A percentile compares a stretch with the other conserved stretches of the same genome.
phyloP scores from a whole-genome alignment of 2,888 invertebrate genomes.

The Mesorhabditis spiculigera region DNA sequence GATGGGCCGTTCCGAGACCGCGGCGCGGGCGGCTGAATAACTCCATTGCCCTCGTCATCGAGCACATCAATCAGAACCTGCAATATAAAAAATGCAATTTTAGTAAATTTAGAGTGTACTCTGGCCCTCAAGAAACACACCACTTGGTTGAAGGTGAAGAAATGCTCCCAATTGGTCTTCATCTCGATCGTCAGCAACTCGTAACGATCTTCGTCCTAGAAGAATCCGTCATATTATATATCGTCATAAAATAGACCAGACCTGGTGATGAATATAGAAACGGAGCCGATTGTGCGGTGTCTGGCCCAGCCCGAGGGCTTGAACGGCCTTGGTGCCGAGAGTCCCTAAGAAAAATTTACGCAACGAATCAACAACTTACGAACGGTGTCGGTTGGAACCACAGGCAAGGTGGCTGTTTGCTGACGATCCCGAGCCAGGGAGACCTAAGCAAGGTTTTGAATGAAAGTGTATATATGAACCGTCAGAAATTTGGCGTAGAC shows the following conservation, averaged over 20 bases:
- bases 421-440: conserved; percentile 25
- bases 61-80: conserved; percentile 30
- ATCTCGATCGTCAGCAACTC: neutral
- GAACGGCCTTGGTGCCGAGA: conserved; percentile 24
- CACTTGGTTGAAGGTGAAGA: conserved; percentile 1
- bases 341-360: conserved; percentile 13
- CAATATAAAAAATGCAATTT: neutral
- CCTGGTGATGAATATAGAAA: conserved; percentile 29
- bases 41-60: conserved; percentile 26
- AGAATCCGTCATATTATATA: neutral
- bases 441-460: conserved; percentile 18
- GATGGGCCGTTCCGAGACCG: neutral
- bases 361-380: conserved; percentile 19
- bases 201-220: neutral
- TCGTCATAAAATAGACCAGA: too few relatives aligned
- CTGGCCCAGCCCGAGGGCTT: conserved; percentile 23
- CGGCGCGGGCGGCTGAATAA: conserved; percentile 18
- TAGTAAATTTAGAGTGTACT: neutral
- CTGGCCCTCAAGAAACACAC: neutral
- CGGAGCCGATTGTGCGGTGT: conserved; percentile 18
- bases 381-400: conserved; percentile 31
- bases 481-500: conserved; percentile 43
- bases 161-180: neutral
- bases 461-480: conserved; percentile 22
- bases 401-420: conserved; percentile 13